A percentile compares a stretch with the other conserved stretches of the same genome.
These are phyloP conservation scores for Caenorhabditis doughertyi DNA, from an alignment of 2,888 invertebrate species.

Conservation along the genomic window DNA sequence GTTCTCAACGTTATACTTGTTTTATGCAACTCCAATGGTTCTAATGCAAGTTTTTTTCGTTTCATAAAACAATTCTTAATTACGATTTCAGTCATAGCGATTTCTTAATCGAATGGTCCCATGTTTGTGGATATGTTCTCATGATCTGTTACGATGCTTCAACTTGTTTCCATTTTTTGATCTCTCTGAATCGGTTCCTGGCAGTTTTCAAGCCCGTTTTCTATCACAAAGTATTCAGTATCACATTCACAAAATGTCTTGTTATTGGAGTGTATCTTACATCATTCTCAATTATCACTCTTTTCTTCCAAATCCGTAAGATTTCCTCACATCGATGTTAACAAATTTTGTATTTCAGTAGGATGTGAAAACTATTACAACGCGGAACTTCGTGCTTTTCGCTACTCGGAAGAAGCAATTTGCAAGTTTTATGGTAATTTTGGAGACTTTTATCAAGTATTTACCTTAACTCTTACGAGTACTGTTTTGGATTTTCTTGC, in stretches of 20 bases:
- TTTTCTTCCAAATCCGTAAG: conserved; percentile 44
- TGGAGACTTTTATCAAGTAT: conserved; percentile 44
- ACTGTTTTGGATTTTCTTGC: conserved; percentile 31
- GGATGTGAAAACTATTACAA: conserved; percentile 51
- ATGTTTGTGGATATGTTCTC: conserved; percentile 30
- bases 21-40: conserved; percentile 47
- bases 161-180: conserved; percentile 18
- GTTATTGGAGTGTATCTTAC: not conserved
- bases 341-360: conserved; percentile 8
- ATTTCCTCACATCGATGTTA: not conserved
- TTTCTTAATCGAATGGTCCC: not conserved
- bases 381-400: conserved; percentile 19
- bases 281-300: conserved; percentile 17
- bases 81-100: conserved; percentile 27
- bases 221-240: conserved; percentile 27
- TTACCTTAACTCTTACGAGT: conserved; percentile 24
- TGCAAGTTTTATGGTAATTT: conserved; percentile 21
- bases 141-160: conserved; percentile 46
- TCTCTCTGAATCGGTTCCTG: conserved; percentile 41
- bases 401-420: conserved; percentile 18
- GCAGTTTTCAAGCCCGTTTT: conserved; percentile 35
- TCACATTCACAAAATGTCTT: conserved; percentile 31
- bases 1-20: conserved; percentile 19
- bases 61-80: not conserved
- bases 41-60: conserved; percentile 11